Conservation (phyloP, 2,888 invertebrate species). For the Bellardia bayeri region DNA sequence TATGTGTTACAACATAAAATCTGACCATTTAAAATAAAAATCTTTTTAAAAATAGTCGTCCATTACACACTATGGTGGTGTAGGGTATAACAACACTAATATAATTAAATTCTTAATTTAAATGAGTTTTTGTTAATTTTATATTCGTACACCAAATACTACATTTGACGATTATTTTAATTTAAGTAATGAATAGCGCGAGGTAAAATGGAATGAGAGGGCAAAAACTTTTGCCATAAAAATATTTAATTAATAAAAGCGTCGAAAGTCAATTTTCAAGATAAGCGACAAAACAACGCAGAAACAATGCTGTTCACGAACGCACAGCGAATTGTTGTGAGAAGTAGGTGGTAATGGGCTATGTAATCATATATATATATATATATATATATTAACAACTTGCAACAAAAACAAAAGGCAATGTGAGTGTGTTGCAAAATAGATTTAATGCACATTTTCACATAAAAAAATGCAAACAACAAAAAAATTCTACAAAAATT, state of each 20-base stretch:
- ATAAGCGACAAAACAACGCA: slow-evolving; percentile 44
- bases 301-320: not conserved
- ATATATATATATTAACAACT: not conserved
- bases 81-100: slow-evolving; percentile 46
- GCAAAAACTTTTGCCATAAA: slow-evolving; percentile 66
- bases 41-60: too few relatives aligned
- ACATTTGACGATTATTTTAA: slow-evolving; percentile 25
- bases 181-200: not conserved
- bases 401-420: not conserved
- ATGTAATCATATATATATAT: not conserved
- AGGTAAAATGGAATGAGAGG: not conserved
- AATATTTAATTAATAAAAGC: slow-evolving; percentile 70
- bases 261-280: slow-evolving; percentile 52
- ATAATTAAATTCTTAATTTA: slow-evolving; percentile 57
- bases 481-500: slow-evolving; percentile 31
- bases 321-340: not conserved
- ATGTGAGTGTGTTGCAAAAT: not conserved
- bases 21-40: too few relatives aligned
- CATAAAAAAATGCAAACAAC: not conserved
- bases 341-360: slow-evolving; percentile 23
- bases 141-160: slow-evolving; percentile 9
- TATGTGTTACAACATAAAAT: too few relatives aligned
- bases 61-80: too few relatives aligned
- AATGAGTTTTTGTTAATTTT: slow-evolving; percentile 47
- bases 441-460: slow-evolving; percentile 45